Conservation (phyloP, 2,888 invertebrate genomes). For the Cryptocheilus praepositus region DNA sequence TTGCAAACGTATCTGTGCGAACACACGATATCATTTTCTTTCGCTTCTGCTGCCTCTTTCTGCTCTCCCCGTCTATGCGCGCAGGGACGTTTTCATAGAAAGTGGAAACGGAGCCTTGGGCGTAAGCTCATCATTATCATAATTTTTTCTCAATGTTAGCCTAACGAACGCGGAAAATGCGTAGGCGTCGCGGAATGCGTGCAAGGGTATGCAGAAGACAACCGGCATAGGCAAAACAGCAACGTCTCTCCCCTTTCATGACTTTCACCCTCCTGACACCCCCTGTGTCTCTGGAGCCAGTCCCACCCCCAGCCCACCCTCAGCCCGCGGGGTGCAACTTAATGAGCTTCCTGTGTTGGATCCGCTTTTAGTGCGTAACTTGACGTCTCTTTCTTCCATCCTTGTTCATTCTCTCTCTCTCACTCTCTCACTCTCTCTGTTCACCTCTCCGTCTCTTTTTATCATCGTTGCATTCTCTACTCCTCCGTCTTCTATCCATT, state of each 20-base stretch:
- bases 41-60: too few relatives aligned
- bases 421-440: not conserved
- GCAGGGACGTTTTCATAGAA: slow-evolving; percentile 19
- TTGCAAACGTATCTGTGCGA: too few relatives aligned
- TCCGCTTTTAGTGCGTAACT: slow-evolving; percentile 59
- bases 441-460: not conserved
- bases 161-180: slow-evolving; percentile 49
- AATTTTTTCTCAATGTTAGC: slow-evolving; percentile 54
- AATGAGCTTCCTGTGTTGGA: slow-evolving; percentile 63
- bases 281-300: not conserved
- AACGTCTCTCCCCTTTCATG: slow-evolving; percentile 15
- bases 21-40: too few relatives aligned
- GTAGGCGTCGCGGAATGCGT: slow-evolving; percentile 36
- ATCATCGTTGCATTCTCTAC: not conserved
- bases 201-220: slow-evolving; percentile 28
- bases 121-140: slow-evolving; percentile 50
- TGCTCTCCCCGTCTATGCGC: too few relatives aligned
- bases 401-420: not conserved
- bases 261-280: not conserved
- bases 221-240: slow-evolving; percentile 41
- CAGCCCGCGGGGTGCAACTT: slow-evolving; percentile 59
- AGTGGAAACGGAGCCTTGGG: slow-evolving; percentile 35
- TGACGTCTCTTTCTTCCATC: slow-evolving; percentile 33
- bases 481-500: not conserved
- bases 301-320: not conserved